Conservation (phyloP, 35 echinoderm and acorn worm genomes). For the Heliocidaris tuberculata region DNA sequence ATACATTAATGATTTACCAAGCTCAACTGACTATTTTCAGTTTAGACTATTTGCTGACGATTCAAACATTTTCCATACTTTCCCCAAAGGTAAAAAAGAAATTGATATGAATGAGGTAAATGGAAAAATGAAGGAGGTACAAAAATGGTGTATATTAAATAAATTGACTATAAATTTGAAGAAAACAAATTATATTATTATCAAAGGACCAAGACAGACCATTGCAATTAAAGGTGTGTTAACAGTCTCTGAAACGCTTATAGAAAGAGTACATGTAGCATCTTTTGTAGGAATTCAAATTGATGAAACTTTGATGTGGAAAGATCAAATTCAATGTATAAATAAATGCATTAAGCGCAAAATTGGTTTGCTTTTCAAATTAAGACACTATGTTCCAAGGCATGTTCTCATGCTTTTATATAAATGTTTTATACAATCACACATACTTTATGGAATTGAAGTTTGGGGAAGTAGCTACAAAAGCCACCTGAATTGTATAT, state of each 20-base stretch:
- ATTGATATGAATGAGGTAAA: no score
- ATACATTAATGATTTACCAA: background rate
- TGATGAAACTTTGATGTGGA: background rate
- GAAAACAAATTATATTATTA: no score
- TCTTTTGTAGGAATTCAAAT: slow-evolving; percentile 4
- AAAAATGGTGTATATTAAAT: no score
- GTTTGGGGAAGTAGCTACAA: no score
- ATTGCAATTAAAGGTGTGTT: background rate
- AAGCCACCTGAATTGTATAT: no score
- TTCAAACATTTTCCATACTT: no score
- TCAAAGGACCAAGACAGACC: no score
- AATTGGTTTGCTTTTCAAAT: background rate
- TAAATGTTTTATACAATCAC: background rate
- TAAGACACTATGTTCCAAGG: background rate
- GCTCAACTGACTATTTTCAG: background rate
- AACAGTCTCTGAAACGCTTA: background rate
- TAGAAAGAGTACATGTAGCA: slow-evolving; percentile 13
- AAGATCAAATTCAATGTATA: background rate
- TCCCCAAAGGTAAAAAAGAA: no score
- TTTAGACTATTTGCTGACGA: no score
- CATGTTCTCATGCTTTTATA: background rate
- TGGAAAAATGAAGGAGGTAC: no score
- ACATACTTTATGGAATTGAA: no score
- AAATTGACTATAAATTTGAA: no score
- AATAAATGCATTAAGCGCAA: slow-evolving; percentile 14